phyloP scores from a whole-genome alignment of 2,797 vertebrate genomes.

The Rhadinocentrus ornatus region DNA sequence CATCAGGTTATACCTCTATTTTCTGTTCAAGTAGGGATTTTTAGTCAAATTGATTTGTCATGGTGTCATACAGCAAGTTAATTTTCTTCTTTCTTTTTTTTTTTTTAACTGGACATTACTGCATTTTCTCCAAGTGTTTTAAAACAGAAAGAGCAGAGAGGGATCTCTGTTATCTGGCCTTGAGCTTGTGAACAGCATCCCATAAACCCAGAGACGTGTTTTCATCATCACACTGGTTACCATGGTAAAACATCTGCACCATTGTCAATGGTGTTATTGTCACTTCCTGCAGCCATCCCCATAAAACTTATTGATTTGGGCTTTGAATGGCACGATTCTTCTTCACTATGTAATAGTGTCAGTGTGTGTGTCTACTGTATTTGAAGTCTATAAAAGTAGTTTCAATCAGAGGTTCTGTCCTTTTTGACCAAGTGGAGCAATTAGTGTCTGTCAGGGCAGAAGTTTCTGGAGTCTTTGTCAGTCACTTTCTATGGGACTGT shows the following conservation, averaged over 20 bases:
- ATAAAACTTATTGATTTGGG: conserved; percentile 58
- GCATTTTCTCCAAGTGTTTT: conserved; percentile 9
- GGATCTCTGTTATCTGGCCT: conserved; percentile 58
- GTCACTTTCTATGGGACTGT: conserved; percentile 51
- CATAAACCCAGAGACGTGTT: conserved; percentile 64
- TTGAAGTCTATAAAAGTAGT: conserved; percentile 50
- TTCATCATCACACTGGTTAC: conserved; percentile 70
- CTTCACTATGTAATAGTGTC: conserved; percentile 24
- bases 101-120: conserved; percentile 22
- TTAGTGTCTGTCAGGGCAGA: conserved; percentile 66
- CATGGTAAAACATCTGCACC: conserved; percentile 83
- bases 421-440: conserved; percentile 41
- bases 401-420: conserved; percentile 31
- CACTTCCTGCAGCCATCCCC: conserved; percentile 30
- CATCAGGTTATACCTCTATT: conserved; percentile 8
- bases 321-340: conserved; percentile 54
- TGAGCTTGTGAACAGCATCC: conserved; percentile 58
- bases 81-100: background rate
- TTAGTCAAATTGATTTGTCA: background rate
- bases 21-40: conserved; percentile 11
- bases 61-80: background rate
- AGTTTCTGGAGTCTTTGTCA: conserved; percentile 70
- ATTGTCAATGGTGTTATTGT: conserved; percentile 80
- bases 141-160: conserved; percentile 29
- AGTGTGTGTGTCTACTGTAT: conserved; percentile 42